Conservation (phyloP, 2,113 vertebrate genomes). For the Camelus bactrianus region DNA sequence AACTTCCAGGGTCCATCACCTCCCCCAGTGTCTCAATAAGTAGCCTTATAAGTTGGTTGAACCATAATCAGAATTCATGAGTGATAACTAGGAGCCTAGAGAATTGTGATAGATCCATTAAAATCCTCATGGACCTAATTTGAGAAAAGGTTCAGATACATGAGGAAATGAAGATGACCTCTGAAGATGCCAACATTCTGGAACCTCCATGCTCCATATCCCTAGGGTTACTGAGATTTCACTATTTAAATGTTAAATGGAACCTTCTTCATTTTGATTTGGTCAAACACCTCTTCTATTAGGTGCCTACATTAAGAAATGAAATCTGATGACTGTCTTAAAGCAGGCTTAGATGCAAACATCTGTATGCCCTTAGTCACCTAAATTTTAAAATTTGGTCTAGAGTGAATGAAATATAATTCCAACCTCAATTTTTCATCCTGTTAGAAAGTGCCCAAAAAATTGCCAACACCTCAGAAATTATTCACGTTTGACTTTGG, state of each 20-base stretch:
- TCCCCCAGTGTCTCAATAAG: slow-evolving; percentile 2
- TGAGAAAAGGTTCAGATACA: slow-evolving; percentile 40
- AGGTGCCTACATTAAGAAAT: slow-evolving; percentile 31
- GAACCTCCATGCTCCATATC: neutral
- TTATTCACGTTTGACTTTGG: slow-evolving; percentile 57
- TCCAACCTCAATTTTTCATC: slow-evolving; percentile 47
- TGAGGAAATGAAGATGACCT: slow-evolving; percentile 41
- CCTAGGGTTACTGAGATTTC: neutral
- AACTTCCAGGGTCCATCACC: neutral
- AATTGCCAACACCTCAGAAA: slow-evolving; percentile 35
- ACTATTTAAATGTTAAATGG: slow-evolving; percentile 17
- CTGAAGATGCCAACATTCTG: slow-evolving; percentile 1
- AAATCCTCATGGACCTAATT: slow-evolving; percentile 47
- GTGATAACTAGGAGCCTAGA: slow-evolving; percentile 3
- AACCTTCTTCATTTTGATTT: slow-evolving; percentile 57
- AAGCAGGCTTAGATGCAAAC: slow-evolving; percentile 20
- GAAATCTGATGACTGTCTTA: slow-evolving; percentile 31
- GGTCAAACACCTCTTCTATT: neutral
- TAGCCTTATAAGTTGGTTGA: slow-evolving; percentile 19
- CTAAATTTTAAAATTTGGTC: slow-evolving; percentile 42
- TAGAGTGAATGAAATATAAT: slow-evolving; percentile 54
- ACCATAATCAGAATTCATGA: slow-evolving; percentile 1
- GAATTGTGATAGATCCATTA: neutral
- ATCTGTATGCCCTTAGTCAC: neutral
- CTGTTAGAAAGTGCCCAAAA: neutral